Conservation (phyloP, 2,888 invertebrate species). For the Drosophila robusta region DNA sequence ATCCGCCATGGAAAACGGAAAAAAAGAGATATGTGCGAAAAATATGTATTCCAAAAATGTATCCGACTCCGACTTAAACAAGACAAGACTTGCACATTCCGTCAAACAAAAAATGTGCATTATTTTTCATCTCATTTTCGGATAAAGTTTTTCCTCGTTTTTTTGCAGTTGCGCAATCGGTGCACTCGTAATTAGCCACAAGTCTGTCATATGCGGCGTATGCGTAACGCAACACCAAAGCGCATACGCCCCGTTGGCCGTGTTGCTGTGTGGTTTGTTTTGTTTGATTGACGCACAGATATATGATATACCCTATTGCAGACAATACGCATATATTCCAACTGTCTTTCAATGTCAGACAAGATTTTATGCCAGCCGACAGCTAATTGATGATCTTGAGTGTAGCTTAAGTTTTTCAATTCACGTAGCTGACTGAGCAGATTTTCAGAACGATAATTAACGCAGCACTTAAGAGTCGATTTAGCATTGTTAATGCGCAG, state of each 20-base stretch:
- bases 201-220: conserved; percentile 34
- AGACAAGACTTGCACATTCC: conserved; percentile 50
- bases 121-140: conserved; percentile 31
- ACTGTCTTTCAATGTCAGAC: conserved; percentile 39
- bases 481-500: conserved; percentile 1
- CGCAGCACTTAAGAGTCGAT: conserved; percentile 1
- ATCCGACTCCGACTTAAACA: conserved; percentile 18
- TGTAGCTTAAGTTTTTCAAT: conserved; percentile 7
- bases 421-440: conserved; percentile 7
- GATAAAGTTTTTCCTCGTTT: conserved; percentile 12
- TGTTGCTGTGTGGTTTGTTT: conserved; percentile 7
- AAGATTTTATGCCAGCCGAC: conserved; percentile 9
- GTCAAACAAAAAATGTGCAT: conserved; percentile 23
- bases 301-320: conserved; percentile 23
- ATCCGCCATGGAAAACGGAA: conserved; percentile 23
- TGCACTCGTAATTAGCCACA: conserved; percentile 28
- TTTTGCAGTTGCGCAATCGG: conserved; percentile 39
- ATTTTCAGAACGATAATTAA: conserved; percentile 19
- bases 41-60: conserved; percentile 41
- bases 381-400: conserved; percentile 38
- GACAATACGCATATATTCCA: conserved; percentile 9
- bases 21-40: conserved; percentile 24
- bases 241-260: conserved; percentile 49
- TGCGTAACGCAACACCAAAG: conserved; percentile 41
- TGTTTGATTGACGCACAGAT: conserved; percentile 14